These are phyloP conservation scores for Daubentonia madagascariensis DNA, from an alignment of 2,113 vertebrate genomes.

Conservation along the genomic window DNA sequence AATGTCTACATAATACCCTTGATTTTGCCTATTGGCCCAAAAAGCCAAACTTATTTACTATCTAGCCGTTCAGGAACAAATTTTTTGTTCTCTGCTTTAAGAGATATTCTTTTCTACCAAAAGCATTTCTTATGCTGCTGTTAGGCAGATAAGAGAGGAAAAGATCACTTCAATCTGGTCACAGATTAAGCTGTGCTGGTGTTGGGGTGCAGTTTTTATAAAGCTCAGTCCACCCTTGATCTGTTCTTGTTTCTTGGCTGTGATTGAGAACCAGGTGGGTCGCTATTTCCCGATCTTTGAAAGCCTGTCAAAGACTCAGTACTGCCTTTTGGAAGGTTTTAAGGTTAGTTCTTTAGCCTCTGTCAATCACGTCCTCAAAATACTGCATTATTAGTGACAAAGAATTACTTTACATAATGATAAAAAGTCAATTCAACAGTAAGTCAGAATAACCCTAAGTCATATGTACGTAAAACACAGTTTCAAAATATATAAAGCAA, in stretches of 20 bases:
- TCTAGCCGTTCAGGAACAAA: not conserved
- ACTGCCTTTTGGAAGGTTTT: not conserved
- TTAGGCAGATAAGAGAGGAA: not conserved
- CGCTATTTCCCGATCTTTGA: not conserved
- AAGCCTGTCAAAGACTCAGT: not conserved
- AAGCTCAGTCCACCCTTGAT: not conserved
- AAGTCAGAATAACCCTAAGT: not conserved
- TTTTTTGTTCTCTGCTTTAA: not conserved
- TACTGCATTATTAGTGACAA: not conserved
- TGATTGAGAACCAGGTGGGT: not conserved
- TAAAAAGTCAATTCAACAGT: not conserved
- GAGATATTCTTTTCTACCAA: not conserved
- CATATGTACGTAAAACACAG: not conserved
- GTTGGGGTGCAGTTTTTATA: not conserved
- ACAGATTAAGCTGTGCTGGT: not conserved
- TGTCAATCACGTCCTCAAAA: not conserved
- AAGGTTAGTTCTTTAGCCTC: not conserved
- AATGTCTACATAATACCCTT: not conserved
- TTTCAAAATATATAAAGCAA: not conserved
- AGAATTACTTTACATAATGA: not conserved
- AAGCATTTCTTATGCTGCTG: not conserved
- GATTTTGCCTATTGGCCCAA: not conserved
- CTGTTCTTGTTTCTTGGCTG: not conserved
- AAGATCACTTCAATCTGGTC: not conserved
- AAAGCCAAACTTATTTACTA: not conserved